Base-by-base conservation (phyloP, 2,113 vertebrate species). In the Struthio camelus region DNA sequence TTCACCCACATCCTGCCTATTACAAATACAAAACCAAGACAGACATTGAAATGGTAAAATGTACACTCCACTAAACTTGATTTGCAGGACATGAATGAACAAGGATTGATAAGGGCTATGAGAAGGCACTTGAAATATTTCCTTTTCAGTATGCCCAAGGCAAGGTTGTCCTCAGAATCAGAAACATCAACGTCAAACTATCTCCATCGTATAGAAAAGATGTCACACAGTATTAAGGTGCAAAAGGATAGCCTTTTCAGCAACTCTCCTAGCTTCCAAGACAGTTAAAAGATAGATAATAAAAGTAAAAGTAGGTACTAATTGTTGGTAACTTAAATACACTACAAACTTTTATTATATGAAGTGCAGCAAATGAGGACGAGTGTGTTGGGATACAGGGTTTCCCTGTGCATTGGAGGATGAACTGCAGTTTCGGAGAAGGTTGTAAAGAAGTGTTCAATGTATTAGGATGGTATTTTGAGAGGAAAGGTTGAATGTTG, bases 131-230 rank as follows among this genome's bases (percentile, higher is more conserved):
- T 51, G 17, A 76, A 81, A 64, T 53, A 46, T 34, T 56, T 42
- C 25, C 64, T 86, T 51, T 79, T 10, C 11, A 61, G 24, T 10
- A 51, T 5, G 8, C 23, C 5, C 44, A 92, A 76, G 40, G 8
- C 27, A 71, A 53, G 27, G 27, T 11, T 65, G 22, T 76, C 11
- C 66, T 69, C 44, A 69, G 62, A 89, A 51, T 34, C 24, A 76
- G 48, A 79, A 81, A 28, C 38, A 73, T 9, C 44, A 30, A 13
- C 5, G 44, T 58, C n/a, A 69, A 85, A 61, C 25, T 81, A 14
- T 14, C 4, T 42, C 11, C 10, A 9, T 3, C 56, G 1, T 0
- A 50, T 7, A 48, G 22, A 54, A 80, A 22, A 56, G 9, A 3
- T 44, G 54, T n/a, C 48, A 12, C 23, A 30, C 24, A 40, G 30